Evolutionary conservation across 2,888 invertebrate species (phyloP).

Genomic region (Stenodera caucasica): DNA sequence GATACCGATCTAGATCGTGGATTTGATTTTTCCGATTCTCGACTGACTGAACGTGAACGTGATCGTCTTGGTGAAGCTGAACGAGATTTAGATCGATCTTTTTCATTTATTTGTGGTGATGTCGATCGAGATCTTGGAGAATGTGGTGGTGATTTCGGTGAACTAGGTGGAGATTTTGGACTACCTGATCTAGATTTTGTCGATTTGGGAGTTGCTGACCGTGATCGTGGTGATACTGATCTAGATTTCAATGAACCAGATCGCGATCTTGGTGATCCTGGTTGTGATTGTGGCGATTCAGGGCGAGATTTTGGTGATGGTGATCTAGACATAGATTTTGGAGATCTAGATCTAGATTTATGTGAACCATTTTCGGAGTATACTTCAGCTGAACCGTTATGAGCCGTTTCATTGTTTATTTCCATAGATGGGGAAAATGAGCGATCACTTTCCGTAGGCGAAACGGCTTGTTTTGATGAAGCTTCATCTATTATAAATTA

Average conservation of each 20-base stretch:
- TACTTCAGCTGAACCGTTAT: constrained; percentile 17
- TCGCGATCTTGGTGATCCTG: constrained; percentile 38
- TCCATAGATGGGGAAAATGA: constrained; percentile 42
- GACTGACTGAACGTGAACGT: constrained; percentile 24
- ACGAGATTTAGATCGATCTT: constrained; percentile 8
- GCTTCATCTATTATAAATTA: constrained; percentile 29
- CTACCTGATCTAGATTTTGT: constrained; percentile 20
- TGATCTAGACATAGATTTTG: constrained; percentile 40
- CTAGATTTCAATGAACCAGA: constrained; percentile 35
- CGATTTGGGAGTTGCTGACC: constrained; percentile 45
- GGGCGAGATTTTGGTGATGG: constrained; percentile 45
- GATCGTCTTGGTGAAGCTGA: constrained; percentile 25
- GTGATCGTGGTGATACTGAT: constrained; percentile 34
- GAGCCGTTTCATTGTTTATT: constrained; percentile 34
- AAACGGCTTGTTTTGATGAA: constrained; percentile 23
- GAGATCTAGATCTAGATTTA: constrained; percentile 45
- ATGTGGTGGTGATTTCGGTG: constrained; percentile 41
- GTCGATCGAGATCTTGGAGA: constrained; percentile 31
- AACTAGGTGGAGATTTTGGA: too few relatives aligned
- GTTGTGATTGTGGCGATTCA: constrained; percentile 51
- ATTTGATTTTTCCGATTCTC: constrained; percentile 30
- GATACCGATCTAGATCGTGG: constrained; percentile 33
- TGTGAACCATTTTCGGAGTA: constrained; percentile 27
- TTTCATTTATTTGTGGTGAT: constrained; percentile 34
- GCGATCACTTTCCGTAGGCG: constrained; percentile 27